Evolutionary conservation across 2,797 vertebrate genomes (phyloP), one percentile per base, ranked within the genome.

Genomic region (Chiroxiphia lanceolata): DNA sequence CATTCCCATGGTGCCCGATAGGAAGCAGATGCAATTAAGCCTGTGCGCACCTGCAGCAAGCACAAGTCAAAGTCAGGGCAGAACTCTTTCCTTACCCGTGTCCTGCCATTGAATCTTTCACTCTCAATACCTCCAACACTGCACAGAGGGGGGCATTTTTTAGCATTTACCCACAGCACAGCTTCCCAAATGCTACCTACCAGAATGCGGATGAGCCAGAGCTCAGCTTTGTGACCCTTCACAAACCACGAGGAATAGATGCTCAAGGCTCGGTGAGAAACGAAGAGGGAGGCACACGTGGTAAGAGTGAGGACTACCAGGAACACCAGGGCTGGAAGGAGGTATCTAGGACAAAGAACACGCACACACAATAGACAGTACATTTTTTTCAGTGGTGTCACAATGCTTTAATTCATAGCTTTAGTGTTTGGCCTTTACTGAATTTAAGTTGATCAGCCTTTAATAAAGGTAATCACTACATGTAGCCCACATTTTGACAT

Each of bases 181-280:
- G 10, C 17, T 76, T 48, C 63, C 47, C 50, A 76, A 70, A 69
- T 44, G 18, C 33, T 80, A 94, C 98, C 91, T 98, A 99, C 98
- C 94, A 99, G 95, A 94, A 98, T 88, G 45, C 98, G 96, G 94
- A 98, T 94, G 81, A 98, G 96, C 98, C 98, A 98, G 59, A 98
- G 97, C 40, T 99, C 98, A 53, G 45, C 69, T 38, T 50, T 97
- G 88, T 97, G 96, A 42, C 96, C 88, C 94, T 98, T 98, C 79
- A 93, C 70, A 57, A 99, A 59, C 98, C 98, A 98, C 0, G 87
- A 95, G 60, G 97, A 98, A 33, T 97, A 95, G 88, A 94, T 96
- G 70, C 90, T 97, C 93, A 98, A 87, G 8, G 94, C 89, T 83
- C 40, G 80, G 68, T 97, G 96, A 9, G 96, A 97, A 86, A 97